A percentile compares a stretch with the other conserved stretches of the same genome.
Evolutionary conservation across 1,140 invertebrate genomes (phyloP).

Genomic region (Lepidurus apus): DNA sequence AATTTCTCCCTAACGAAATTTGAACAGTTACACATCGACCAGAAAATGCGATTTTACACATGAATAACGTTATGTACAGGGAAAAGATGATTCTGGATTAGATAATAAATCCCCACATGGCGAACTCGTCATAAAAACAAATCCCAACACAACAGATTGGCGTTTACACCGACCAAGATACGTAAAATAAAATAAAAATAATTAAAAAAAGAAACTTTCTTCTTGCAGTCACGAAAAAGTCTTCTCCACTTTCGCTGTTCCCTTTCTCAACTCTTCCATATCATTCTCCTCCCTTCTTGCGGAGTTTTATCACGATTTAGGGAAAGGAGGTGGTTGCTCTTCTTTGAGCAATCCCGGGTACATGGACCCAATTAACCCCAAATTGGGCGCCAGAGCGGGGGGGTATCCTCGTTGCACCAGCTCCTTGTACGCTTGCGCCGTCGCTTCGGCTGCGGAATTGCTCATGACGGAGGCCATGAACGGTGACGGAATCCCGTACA

Average conservation of each 20-base stretch:
- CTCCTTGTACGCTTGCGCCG: constrained; percentile 33
- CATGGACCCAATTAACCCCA: constrained; percentile 3
- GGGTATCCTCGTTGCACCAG: constrained; percentile 32
- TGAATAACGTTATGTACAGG: background rate
- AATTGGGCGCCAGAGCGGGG: constrained; percentile 25
- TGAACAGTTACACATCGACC: constrained; percentile 8
- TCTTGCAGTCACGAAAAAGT: too few species aligned
- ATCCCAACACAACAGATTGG: too few species aligned
- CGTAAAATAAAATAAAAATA: background rate
- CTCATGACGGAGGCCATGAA: background rate
- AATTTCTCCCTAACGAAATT: background rate
- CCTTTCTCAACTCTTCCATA: background rate
- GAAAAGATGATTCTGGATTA: background rate
- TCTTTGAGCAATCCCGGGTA: constrained; percentile 1
- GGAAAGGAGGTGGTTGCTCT: background rate
- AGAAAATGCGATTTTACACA: constrained; percentile 13
- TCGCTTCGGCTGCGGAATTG: constrained; percentile 30
- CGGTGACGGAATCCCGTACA: constrained; percentile 28
- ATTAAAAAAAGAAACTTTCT: background rate
- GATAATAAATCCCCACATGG: background rate
- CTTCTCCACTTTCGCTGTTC: background rate
- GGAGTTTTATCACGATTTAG: background rate
- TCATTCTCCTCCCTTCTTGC: background rate
- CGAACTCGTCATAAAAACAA: too few species aligned
- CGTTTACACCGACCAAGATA: too few species aligned